Percentiles rank a stretch among this genome's conserved stretches.
Evolutionary conservation across 2,797 vertebrate species (phyloP).

Genomic region (Melanotaenia trifasciata): DNA sequence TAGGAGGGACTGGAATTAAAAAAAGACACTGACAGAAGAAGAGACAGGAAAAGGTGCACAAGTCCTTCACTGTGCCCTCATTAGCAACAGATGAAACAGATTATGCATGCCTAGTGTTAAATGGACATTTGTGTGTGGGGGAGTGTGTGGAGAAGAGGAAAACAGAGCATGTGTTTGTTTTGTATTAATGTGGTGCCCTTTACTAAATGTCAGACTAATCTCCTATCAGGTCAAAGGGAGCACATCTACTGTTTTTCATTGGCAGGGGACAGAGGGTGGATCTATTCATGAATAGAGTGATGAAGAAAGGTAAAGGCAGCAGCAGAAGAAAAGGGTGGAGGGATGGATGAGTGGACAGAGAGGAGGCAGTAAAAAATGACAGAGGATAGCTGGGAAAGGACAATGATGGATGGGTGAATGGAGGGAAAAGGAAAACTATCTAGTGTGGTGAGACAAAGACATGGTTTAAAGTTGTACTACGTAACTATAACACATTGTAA

Average conservation of each 20-base stretch:
- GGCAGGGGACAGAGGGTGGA: conserved; percentile 25
- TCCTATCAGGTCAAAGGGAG: conserved; percentile 89
- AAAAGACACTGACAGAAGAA: conserved; percentile 22
- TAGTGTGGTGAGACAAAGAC: conserved; percentile 2
- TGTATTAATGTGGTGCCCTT: conserved; percentile 90
- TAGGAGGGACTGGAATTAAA: conserved; percentile 6
- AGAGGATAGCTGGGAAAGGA: conserved; percentile 6
- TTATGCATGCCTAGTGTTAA: conserved; percentile 75
- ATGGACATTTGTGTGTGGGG: conserved; percentile 53
- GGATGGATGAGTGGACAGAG: conserved; percentile 18
- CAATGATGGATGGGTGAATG: conserved; percentile 28
- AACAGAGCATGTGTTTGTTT: conserved; percentile 67
- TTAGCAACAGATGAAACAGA: conserved; percentile 88
- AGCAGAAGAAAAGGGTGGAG: neutral
- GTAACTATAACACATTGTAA: neutral
- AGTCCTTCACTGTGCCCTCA: conserved; percentile 80
- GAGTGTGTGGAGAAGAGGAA: neutral
- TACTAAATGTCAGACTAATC: conserved; percentile 91
- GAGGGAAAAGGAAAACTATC: conserved; percentile 10
- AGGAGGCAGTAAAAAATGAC: conserved; percentile 15
- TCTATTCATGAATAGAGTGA: conserved; percentile 29
- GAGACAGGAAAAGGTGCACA: conserved; percentile 26
- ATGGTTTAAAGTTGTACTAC: neutral
- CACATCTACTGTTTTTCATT: conserved; percentile 79
- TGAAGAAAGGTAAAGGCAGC: conserved; percentile 6